Percentiles rank a stretch among this genome's conserved stretches.
These are phyloP conservation scores for Notospermus geniculatus DNA, from an alignment of 1,140 invertebrate genomes.

Conservation along the genomic window DNA sequence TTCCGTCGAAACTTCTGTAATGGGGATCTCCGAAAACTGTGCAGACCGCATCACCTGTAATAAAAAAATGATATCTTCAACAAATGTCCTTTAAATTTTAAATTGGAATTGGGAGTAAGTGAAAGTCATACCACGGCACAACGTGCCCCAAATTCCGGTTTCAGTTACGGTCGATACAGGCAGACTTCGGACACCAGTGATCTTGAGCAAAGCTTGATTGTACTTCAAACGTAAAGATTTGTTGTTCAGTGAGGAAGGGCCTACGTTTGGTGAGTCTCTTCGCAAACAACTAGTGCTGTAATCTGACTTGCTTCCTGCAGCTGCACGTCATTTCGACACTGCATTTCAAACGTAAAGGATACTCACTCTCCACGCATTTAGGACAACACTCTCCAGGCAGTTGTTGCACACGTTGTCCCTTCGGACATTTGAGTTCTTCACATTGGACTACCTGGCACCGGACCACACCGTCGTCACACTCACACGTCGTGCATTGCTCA, in stretches of 20 bases:
- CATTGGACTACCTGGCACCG: slow-evolving; percentile 79
- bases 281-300: no score
- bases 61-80: slow-evolving; percentile 14
- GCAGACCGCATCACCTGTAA: slow-evolving; percentile 75
- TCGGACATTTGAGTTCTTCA: slow-evolving; percentile 33
- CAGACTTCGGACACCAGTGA: no score
- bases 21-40: slow-evolving; percentile 91
- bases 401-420: slow-evolving; percentile 70
- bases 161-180: no score
- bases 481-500: slow-evolving; percentile 74
- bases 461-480: slow-evolving; percentile 73
- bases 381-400: slow-evolving; percentile 79
- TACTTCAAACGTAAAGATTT: no score
- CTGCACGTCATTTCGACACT: not conserved
- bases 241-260: no score
- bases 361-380: slow-evolving; percentile 67
- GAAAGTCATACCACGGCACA: no score
- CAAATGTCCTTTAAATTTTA: not conserved
- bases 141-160: no score
- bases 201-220: no score
- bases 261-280: no score
- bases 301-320: no score
- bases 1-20: slow-evolving; percentile 90
- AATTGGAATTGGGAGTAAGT: not conserved
- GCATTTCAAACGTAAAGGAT: not conserved